These are phyloP conservation scores for Spisula subtruncata DNA, from an alignment of 2,888 invertebrate genomes.

Conservation along the genomic window DNA sequence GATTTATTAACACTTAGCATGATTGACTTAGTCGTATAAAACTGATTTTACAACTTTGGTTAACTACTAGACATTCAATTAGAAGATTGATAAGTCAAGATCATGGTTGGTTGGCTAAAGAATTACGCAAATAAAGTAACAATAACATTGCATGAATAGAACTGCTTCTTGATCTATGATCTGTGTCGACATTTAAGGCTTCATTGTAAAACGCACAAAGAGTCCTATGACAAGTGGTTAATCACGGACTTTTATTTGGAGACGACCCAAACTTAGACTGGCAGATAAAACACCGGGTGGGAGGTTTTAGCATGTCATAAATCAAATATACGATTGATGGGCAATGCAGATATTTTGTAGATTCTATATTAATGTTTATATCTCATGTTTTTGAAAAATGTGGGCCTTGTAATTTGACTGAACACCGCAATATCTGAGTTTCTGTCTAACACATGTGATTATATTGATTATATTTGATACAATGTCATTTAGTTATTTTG, in stretches of 20 bases:
- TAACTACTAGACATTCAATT: not conserved
- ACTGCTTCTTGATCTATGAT: conserved; percentile 25
- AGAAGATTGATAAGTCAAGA: not conserved
- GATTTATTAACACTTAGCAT: not conserved
- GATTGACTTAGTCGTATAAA: not conserved
- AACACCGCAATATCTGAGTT: not conserved
- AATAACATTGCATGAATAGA: conserved; percentile 26
- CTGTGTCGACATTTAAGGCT: conserved; percentile 42
- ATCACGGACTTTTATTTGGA: conserved; percentile 61
- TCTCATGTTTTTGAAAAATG: conserved; percentile 23
- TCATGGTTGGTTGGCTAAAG: not conserved
- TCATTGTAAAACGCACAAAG: conserved; percentile 59
- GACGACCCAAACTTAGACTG: conserved; percentile 57
- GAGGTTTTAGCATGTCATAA: conserved; percentile 53
- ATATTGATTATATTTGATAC: not conserved
- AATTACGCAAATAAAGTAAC: conserved; percentile 22
- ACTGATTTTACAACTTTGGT: not conserved
- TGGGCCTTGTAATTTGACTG: not conserved
- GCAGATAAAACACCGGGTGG: conserved; percentile 57
- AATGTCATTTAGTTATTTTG: conserved; percentile 24
- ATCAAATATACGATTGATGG: conserved; percentile 38
- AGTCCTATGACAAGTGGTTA: conserved; percentile 55
- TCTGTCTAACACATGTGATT: not conserved
- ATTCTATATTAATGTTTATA: conserved; percentile 39
- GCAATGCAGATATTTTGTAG: conserved; percentile 27